A percentile compares a stretch with the other conserved stretches of the same genome.
Evolutionary conservation across 2,888 invertebrate species (phyloP).

Genomic region (Cepaea hortensis): DNA sequence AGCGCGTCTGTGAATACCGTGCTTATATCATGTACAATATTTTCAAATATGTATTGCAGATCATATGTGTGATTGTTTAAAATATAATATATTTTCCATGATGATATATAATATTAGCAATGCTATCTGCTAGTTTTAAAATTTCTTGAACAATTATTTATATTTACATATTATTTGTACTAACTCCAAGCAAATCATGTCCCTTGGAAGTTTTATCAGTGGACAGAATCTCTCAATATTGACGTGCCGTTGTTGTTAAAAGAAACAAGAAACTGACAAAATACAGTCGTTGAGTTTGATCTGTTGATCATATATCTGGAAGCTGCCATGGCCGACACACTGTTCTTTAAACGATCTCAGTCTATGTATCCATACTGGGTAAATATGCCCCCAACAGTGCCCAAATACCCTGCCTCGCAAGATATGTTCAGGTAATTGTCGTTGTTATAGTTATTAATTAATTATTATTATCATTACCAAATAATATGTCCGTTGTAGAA

Average conservation of each 20-base stretch:
- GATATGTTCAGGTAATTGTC: constrained; percentile 72
- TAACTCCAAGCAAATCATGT: not conserved
- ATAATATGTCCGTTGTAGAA: too few species aligned
- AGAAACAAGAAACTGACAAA: too few species aligned
- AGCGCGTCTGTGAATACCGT: constrained; percentile 43
- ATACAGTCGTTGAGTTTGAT: not conserved
- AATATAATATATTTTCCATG: too few species aligned
- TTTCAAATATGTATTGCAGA: not conserved
- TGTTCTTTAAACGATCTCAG: constrained; percentile 67
- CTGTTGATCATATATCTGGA: not conserved
- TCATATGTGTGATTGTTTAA: too few species aligned
- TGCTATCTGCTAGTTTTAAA: too few species aligned
- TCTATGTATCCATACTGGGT: constrained; percentile 71
- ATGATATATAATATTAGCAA: too few species aligned
- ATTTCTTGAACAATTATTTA: too few species aligned
- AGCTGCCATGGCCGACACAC: constrained; percentile 62
- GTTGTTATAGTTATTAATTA: too few species aligned
- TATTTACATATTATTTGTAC: not conserved
- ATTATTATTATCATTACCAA: too few species aligned
- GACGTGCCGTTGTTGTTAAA: too few species aligned
- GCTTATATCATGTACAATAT: constrained; percentile 14
- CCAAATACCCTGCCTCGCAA: constrained; percentile 72
- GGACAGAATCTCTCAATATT: too few species aligned
- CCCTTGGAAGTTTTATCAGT: too few species aligned
- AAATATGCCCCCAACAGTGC: constrained; percentile 72